Base-by-base conservation (phyloP, 1,140 invertebrate genomes). In the Cryptotermes secundus region DNA sequence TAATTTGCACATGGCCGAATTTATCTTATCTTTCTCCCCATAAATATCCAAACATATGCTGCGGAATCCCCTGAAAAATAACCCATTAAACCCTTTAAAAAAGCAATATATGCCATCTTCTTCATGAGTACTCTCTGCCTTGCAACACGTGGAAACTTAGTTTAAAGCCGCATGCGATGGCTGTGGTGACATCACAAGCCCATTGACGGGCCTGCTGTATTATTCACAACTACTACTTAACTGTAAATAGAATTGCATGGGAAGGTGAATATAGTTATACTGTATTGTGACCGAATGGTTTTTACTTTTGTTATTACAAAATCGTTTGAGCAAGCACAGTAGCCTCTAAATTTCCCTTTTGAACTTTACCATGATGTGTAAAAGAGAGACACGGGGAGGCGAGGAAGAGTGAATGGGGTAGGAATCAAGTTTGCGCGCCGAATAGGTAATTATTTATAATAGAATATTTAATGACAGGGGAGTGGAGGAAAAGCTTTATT, bases 381-480 rank as follows among this genome's bases (percentile, higher is more conserved):
- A 72, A n/a, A 31, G 26, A 72, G n/a, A 72, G 59, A 72, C 59
- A 72, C 6, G 53, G 26, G 53, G 6, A 59, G 19, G 53, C 7
- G 22, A 24, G 22, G 26, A 59, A 24, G 59, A 72, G 31, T 72
- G 2, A 14, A 72, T n/a, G 2, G 59, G 31, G 59, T 31, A 72
- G n/a, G 59, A 72, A 72, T 72, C 26, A 72, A 72, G 59, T 72
- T 72, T 72, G 59, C 59, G 26, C 59, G 7, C 26, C 59, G 59
- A 72, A 72, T 72, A 31, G 59, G 59, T 72, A 72, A 72, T 72
- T 72, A 72, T 72, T 72, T 72, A n/a, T 72, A 72, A 72, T 31
- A 72, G 59, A 72, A 72, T 72, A 72, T 72, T 4, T 72, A 72
- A 72, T 72, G 59, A 72, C 59, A 72, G 26, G 7, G 59, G 7